phyloP scores from a whole-genome alignment of 2,888 invertebrate genomes.

The Heliconius aoede region DNA sequence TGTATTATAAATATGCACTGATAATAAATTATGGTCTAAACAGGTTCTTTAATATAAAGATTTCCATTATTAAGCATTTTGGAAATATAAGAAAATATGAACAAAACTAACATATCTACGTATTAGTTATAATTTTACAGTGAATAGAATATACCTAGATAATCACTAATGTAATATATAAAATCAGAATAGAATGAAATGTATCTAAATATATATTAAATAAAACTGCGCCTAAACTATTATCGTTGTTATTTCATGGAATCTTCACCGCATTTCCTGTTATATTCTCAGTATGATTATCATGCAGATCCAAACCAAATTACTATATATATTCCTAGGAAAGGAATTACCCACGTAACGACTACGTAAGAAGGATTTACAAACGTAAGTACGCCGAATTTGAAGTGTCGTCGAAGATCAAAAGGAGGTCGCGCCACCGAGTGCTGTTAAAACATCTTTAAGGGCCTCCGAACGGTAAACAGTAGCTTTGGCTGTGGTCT shows the following conservation, averaged over 20 bases:
- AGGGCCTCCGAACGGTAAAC: slow-evolving; percentile 77
- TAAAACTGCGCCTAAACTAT: background rate
- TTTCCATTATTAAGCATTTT: too few species aligned
- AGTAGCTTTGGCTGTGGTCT: slow-evolving; percentile 61
- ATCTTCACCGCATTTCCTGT: slow-evolving; percentile 3
- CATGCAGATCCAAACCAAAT: slow-evolving; percentile 22
- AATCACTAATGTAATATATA: background rate
- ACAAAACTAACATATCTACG: background rate
- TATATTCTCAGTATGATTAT: background rate
- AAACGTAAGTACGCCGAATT: slow-evolving; percentile 49
- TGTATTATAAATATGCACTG: background rate
- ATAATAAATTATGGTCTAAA: too few species aligned
- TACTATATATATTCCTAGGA: slow-evolving; percentile 34
- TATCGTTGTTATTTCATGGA: background rate
- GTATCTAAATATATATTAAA: background rate
- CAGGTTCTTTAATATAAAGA: too few species aligned
- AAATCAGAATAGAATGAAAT: background rate
- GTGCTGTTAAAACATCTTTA: slow-evolving; percentile 77
- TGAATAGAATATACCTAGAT: too few species aligned
- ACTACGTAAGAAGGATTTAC: slow-evolving; percentile 40
- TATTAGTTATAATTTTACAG: background rate
- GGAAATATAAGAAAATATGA: too few species aligned
- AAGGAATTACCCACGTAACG: slow-evolving; percentile 30
- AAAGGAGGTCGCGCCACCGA: slow-evolving; percentile 66
- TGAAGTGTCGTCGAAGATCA: slow-evolving; percentile 78